Percentiles rank a stretch among this genome's conserved stretches.
Conservation (phyloP, 1,140 invertebrate genomes). For the Drosophila setifemur region DNA sequence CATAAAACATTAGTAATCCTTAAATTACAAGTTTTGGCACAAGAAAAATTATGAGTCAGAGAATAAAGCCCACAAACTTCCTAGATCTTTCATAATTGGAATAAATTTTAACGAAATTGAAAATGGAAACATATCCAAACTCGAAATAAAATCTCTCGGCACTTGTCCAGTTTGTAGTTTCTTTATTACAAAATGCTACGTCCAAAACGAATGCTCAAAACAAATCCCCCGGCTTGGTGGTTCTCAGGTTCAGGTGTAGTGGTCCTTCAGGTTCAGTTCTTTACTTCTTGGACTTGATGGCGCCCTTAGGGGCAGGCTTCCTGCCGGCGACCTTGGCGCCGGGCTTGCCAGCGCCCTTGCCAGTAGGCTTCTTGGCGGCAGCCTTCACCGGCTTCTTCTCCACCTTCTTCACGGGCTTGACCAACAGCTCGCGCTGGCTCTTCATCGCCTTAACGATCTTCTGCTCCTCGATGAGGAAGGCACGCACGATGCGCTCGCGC, state of each 20-base stretch:
- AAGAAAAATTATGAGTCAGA: no score
- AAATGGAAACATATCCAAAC: not conserved
- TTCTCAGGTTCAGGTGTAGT: not conserved
- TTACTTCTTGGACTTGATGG: slow-evolving; percentile 73
- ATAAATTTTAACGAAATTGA: no score
- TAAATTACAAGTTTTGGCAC: no score
- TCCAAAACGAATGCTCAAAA: slow-evolving; percentile 35
- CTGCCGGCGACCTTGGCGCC: slow-evolving; percentile 63
- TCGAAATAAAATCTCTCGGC: not conserved
- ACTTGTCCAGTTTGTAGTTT: slow-evolving; percentile 10
- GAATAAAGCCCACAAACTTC: no score
- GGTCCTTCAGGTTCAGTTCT: slow-evolving; percentile 25
- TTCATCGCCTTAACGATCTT: slow-evolving; percentile 52
- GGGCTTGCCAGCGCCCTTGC: slow-evolving; percentile 59
- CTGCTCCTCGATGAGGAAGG: slow-evolving; percentile 94
- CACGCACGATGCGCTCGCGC: slow-evolving; percentile 96
- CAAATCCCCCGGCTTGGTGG: slow-evolving; percentile 16
- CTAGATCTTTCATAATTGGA: no score
- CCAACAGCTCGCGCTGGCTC: slow-evolving; percentile 47
- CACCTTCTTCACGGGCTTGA: slow-evolving; percentile 44
- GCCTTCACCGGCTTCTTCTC: slow-evolving; percentile 45
- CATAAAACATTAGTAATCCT: no score
- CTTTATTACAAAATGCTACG: slow-evolving; percentile 63
- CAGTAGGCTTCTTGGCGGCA: slow-evolving; percentile 44
- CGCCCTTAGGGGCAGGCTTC: slow-evolving; percentile 70